Evolutionary conservation across 2,888 invertebrate species (phyloP).

Genomic region (Strigamia transsilvanica): DNA sequence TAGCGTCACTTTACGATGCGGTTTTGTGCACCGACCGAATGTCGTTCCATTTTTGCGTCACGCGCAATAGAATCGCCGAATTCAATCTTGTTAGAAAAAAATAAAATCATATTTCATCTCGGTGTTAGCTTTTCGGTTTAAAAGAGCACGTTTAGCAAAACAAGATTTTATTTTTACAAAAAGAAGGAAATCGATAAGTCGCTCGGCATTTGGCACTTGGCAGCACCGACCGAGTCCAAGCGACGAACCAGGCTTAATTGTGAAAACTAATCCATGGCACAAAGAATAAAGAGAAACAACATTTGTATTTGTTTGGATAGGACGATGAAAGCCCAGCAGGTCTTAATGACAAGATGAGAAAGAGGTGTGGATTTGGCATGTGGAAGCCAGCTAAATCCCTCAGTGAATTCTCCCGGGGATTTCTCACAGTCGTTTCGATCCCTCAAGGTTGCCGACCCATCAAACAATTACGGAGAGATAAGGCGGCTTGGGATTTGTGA

Average conservation of each 20-base stretch:
- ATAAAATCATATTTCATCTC: not conserved
- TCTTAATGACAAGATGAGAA: slow-evolving; percentile 22
- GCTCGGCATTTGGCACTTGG: not conserved
- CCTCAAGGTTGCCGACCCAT: slow-evolving; percentile 21
- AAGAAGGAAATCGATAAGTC: not conserved
- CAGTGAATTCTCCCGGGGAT: slow-evolving; percentile 4
- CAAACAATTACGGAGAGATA: slow-evolving; percentile 21
- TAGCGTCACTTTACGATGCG: not conserved
- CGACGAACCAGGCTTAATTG: no score
- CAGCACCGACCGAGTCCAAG: not conserved
- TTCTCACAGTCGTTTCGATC: slow-evolving; percentile 20
- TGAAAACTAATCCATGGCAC: no score
- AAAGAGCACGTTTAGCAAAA: not conserved
- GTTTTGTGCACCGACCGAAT: not conserved
- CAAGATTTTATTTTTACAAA: not conserved
- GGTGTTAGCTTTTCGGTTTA: not conserved
- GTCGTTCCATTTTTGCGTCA: not conserved
- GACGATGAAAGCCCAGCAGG: not conserved
- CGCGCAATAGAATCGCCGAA: not conserved
- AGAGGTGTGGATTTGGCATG: slow-evolving; percentile 16
- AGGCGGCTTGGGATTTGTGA: slow-evolving; percentile 2
- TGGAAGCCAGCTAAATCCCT: slow-evolving; percentile 3
- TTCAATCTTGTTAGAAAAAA: not conserved
- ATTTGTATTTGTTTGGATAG: not conserved
- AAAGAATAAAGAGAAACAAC: not conserved